Base-by-base conservation (phyloP, 2,113 vertebrate genomes). In the Oreamnos americanus region DNA sequence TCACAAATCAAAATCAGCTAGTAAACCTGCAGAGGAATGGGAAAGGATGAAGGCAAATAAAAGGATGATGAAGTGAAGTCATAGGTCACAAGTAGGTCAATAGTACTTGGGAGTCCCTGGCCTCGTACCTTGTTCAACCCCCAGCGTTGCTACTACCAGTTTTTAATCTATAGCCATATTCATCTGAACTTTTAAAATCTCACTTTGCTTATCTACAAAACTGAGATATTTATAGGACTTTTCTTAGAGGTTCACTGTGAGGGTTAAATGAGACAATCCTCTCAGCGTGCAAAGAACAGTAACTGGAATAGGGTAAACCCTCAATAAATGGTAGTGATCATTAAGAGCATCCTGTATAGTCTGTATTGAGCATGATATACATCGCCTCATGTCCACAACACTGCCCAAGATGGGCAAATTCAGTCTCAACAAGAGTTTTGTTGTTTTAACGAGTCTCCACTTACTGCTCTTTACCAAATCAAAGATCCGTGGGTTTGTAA, bases 191-290 rank as follows among this genome's bases (percentile, higher is more conserved):
- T 96, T 64, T 36, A 39, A 86, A 76, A 93, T 93, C 88, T 96
- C 85, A 76, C 16, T 90, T 97, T 93, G 81, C 51, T 97, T 28
- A 62, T 97, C 89, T 96, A 49, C 91, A 93, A 96, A 92, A 78
- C 60, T 96, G 43, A 25, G 25, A 57, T 96, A 88, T 97, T 98
- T 97, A 71, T 87, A 96, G 78, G 92, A 64, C 49, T 96, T 94
- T 94, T 21, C 62, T 90, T 36, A 95, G 83, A 95, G 67, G 87
- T 94, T 97, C n/a, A 53, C 43, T 94, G 53, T 64, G 25, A 94
- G 58, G 6, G 96, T 92, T 78, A 97, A 96, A 91, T 94, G 82
- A 97, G 81, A 88, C 97, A 90, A 86, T 87, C 82, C 76, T 92
- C 78, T 93, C 83, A 28, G 25, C 91, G 86, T 57, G 30, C 83